Evolutionary conservation across 2,797 vertebrate species (phyloP), one percentile per base, ranked within the genome.

Genomic region (Synanceia verrucosa): DNA sequence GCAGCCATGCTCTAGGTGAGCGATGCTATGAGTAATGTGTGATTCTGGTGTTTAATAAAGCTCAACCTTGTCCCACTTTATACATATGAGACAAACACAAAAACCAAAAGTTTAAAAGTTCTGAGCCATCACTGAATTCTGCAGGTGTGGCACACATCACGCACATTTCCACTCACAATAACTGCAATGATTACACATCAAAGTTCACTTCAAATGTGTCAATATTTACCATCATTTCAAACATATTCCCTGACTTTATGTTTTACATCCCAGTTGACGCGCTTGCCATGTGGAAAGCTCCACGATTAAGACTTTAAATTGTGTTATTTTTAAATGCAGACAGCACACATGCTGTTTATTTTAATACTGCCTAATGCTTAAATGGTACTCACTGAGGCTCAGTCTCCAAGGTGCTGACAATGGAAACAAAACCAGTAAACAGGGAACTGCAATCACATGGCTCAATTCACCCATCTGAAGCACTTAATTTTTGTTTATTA

Each of bases 371-470:
- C 18, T 41, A 41, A 41, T 18, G 37, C 37, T 41, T 6, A 29
- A 29, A 29, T 29, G 4, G 28, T 29, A 4, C 28, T 6, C 28
- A 29, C 28, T 29, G 37, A 39, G 37, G 37, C 37, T 39, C 18
- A 39, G 16, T 41, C 37, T 41, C 37, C 18, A 41, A n/a, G 37
- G 18, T 18, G 51, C 31, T 9, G 61, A 58, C 46, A 2, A 16
- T 53, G 64, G 68, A 76, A 76, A 79, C 60, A 63, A 46, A n/a
- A 57, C 50, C 31, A 6, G 18, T 41, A 46, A 6, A 74, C 10
- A 46, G 43, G 24, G n/a, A 58, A 13, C 18, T 34, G 50, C 43
- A 28, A 18, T 23, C 44, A 43, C 34, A 24, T 34, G 26, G 23
- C 34, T 57, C 29, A 23, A 12, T 44, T 9, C 16, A n/a, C 18